These are phyloP conservation scores for Spodoptera litura DNA, from an alignment of 1,140 invertebrate species.

Conservation along the genomic window DNA sequence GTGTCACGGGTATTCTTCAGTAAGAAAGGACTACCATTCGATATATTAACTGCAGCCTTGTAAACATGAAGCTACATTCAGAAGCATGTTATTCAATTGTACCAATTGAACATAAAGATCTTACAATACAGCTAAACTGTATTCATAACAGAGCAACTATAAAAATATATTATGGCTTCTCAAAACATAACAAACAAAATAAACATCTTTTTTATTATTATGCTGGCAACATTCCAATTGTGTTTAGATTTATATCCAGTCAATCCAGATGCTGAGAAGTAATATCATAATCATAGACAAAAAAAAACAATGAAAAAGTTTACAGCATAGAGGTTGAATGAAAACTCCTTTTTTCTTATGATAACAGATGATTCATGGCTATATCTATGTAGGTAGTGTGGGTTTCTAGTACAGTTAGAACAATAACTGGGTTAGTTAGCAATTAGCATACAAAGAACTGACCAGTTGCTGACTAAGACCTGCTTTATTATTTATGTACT, in stretches of 20 bases:
- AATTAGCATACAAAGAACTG: constrained; percentile 47
- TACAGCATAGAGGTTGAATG: constrained; percentile 1
- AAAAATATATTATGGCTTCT: constrained; percentile 13
- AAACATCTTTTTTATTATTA: neutral
- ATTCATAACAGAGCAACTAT: neutral
- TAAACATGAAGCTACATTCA: neutral
- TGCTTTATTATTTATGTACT: neutral
- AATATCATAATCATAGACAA: neutral
- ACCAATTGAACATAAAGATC: neutral
- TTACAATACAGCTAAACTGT: neutral
- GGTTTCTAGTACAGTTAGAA: constrained; percentile 41
- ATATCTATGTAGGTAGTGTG: constrained; percentile 7
- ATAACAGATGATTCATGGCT: constrained; percentile 14
- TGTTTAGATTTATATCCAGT: neutral
- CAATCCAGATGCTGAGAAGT: neutral
- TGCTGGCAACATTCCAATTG: constrained; percentile 4
- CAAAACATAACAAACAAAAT: constrained; percentile 14
- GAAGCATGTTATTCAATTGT: constrained; percentile 9
- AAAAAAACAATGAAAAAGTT: constrained; percentile 9
- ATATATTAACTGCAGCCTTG: neutral
- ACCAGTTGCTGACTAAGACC: neutral
- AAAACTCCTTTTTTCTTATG: neutral
- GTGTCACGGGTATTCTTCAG: no score
- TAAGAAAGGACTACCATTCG: neutral
- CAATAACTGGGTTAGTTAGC: constrained; percentile 52